Conservation (phyloP, 2,888 invertebrate species). For the Papilio elwesi region DNA sequence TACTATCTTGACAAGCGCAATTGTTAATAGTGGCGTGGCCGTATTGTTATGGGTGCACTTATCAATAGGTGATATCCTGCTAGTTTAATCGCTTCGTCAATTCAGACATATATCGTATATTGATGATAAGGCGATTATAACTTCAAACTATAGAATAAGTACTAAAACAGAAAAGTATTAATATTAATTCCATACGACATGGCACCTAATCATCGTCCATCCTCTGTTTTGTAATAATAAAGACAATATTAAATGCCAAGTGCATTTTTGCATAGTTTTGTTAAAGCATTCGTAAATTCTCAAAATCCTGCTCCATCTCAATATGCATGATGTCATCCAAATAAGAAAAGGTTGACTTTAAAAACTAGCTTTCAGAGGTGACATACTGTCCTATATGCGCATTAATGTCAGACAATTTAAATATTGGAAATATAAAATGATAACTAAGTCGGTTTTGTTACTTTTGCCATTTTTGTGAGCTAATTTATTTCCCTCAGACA, state of each 20-base stretch:
- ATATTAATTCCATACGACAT: neutral
- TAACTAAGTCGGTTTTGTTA: neutral
- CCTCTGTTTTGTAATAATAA: neutral
- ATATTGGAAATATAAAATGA: conserved; percentile 9
- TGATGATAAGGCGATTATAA: too few relatives aligned
- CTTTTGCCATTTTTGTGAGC: neutral
- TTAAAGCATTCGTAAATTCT: neutral
- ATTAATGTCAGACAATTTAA: conserved; percentile 9
- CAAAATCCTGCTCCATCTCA: conserved; percentile 8
- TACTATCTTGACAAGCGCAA: conserved; percentile 1
- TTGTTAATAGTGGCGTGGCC: neutral
- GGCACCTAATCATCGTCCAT: too few relatives aligned
- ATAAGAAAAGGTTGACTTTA: conserved; percentile 4
- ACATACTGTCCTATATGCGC: conserved; percentile 8
- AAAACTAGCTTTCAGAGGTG: conserved; percentile 35
- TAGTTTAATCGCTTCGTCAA: neutral
- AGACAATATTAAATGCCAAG: neutral
- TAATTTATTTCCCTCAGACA: neutral
- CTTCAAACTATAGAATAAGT: neutral
- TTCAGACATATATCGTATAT: too few relatives aligned
- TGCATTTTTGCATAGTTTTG: neutral
- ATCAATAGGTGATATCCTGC: neutral
- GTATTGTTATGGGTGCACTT: neutral
- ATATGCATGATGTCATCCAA: too few relatives aligned
- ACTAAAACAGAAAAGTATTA: neutral